These are phyloP conservation scores for Odontomyia ornata DNA, from an alignment of 2,888 invertebrate genomes.

Conservation along the genomic window DNA sequence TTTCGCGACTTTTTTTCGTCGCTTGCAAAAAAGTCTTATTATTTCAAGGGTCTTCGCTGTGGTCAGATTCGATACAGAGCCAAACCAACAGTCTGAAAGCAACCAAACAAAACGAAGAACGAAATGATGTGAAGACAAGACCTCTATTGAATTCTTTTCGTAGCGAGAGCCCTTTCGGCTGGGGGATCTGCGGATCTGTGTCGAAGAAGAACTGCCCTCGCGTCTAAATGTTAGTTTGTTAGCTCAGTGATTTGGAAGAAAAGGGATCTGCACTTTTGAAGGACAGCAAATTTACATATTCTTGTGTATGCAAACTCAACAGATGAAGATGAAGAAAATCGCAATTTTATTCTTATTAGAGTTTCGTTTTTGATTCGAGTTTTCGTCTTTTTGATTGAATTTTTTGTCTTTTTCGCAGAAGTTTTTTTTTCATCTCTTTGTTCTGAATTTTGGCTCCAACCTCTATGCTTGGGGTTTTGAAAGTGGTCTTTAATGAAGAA, in stretches of 20 bases:
- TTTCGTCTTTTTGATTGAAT: conserved; percentile 26
- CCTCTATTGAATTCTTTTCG: conserved; percentile 37
- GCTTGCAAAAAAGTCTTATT: conserved; percentile 6
- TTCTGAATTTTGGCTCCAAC: background rate
- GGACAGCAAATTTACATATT: conserved; percentile 56
- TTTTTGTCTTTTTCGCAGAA: conserved; percentile 3
- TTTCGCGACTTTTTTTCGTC: conserved; percentile 3
- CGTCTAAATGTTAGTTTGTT: conserved; percentile 47
- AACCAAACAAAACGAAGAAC: conserved; percentile 30
- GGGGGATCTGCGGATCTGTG: conserved; percentile 22
- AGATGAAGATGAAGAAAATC: conserved; percentile 26
- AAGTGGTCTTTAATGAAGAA: conserved; percentile 24
- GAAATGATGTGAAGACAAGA: conserved; percentile 4
- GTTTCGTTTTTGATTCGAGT: conserved; percentile 29
- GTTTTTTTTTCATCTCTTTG: background rate
- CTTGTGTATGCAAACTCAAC: conserved; percentile 42
- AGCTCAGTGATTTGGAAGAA: conserved; percentile 59
- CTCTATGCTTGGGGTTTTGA: background rate
- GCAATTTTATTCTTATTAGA: conserved; percentile 34
- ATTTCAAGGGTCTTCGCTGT: background rate
- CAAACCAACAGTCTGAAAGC: conserved; percentile 50
- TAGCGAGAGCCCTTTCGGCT: conserved; percentile 21
- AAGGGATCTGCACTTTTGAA: conserved; percentile 62
- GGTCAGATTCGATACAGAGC: background rate
- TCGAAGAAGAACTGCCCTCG: conserved; percentile 23